Conservation (phyloP, 2,797 vertebrate genomes). For the Okamejei kenojei region DNA sequence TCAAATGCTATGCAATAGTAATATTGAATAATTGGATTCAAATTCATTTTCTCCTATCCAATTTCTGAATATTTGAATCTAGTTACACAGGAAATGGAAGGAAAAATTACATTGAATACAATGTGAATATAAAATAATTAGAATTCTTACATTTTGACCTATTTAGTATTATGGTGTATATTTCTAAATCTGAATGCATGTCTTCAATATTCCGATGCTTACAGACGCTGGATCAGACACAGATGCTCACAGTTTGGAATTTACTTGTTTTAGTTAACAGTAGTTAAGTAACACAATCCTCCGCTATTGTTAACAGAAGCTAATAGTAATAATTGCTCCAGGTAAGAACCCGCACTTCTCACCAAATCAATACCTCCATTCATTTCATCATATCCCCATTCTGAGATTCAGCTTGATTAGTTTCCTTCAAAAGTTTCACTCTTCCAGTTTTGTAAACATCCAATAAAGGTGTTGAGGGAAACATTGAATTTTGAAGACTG, state of each 20-base stretch:
- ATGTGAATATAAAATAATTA: background rate
- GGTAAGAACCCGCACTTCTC: background rate
- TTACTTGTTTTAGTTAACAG: too few relatives aligned
- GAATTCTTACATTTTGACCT: background rate
- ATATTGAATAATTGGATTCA: too few relatives aligned
- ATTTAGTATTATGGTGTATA: background rate
- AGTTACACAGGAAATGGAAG: background rate
- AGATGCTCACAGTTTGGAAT: too few relatives aligned
- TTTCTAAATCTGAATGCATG: background rate
- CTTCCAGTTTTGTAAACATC: background rate
- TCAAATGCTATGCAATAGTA: too few relatives aligned
- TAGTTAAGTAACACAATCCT: too few relatives aligned
- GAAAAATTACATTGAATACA: background rate
- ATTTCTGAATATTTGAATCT: background rate
- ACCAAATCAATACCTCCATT: background rate
- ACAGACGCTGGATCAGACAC: background rate
- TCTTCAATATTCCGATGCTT: background rate
- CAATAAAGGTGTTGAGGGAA: background rate
- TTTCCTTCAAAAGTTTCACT: background rate
- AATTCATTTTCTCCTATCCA: too few relatives aligned
- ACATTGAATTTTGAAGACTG: background rate
- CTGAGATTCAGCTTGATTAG: background rate
- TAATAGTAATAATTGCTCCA: background rate
- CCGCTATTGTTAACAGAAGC: too few relatives aligned
- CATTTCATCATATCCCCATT: background rate